Evolutionary conservation across 1,140 invertebrate genomes (phyloP), one percentile per base, ranked within the genome.

Genomic region (Cydia strobilella): DNA sequence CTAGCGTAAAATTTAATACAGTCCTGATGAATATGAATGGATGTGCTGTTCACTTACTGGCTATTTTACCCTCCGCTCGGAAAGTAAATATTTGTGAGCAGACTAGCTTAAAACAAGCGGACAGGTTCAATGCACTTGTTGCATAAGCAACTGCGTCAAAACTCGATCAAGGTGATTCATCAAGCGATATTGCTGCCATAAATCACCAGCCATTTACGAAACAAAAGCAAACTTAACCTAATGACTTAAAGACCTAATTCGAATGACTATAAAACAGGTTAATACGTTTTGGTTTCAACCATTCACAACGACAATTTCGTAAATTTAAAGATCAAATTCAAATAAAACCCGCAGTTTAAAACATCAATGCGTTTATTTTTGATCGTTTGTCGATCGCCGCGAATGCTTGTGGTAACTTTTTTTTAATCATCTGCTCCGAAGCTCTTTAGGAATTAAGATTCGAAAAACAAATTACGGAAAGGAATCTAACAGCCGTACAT

Each of bases 111-210:
- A 66, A 66, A 66, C 63, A 66, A 66, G 63, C 63, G 69, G 72
- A 42, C 23, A 76, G 78, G 86, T 81, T 86, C 83, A 81, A 79
- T 75, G 83, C 71, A 80, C 86, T 73, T 76, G 75, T 88, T 86
- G 84, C 84, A 88, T 88, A 86, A 86, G 84, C 84, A 80, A 80
- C 73, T 78, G 76, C 83, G 82, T 83, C 81, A 80, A 80, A 86
- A 83, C 77, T 85, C 82, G 81, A 88, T 86, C 84, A 85, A 88
- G 84, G 83, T 85, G 81, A 85, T 81, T 74, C 80, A 79, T 76
- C 76, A 80, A 77, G 63, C 75, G 75, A 71, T 78, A 45, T 45
- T 48, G 66, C 75, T 51, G 39, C 23, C 74, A 73, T 78, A 73
- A 80, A 79, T 80, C 74, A 79, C 74, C 10, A 10, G 6, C 18